Evolutionary conservation across 2,888 invertebrate genomes (phyloP), one percentile per base, ranked within the genome.

Genomic region (Ichneumoninae sp.): DNA sequence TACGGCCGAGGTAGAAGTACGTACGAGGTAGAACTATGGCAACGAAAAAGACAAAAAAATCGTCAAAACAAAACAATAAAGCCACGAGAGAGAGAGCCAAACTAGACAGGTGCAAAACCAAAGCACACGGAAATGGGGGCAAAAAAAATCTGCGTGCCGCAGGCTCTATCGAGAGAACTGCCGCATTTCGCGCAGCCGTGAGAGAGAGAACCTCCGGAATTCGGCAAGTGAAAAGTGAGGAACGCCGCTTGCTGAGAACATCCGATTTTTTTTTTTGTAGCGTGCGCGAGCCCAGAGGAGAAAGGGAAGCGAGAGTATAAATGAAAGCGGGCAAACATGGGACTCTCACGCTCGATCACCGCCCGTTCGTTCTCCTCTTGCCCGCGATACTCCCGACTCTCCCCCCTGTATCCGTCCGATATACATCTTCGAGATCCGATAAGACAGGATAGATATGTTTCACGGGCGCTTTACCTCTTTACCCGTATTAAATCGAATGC

Each of bases 401-500:
- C 36, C 26, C 70, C 13, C 44, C 19, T 44, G 36, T 74, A 80
- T 80, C 88, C 85, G 78, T 72, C 71, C 88, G 91, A 91, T 92
- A 92, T 92, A 92, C 89, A 92, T 93, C 92, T 91, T 91, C 87
- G 89, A 86, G 88, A 93, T 92, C 91, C 90, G 92, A 92, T 92
- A 92, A 92, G 90, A 90, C 89, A 90, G 91, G 90, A 92, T 91
- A 90, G 93, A 93, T 92, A 93, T 90, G 92, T 93, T 92, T 92
- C 90, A 89, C 91, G 89, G 72, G 90, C 88, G 88, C 89, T 90
- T 91, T 90, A 91, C 90, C 91, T 91, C 92, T 92, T 92, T 92
- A 92, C 91, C 87, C 91, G 91, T 89, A 92, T 93, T 93, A 92
- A 93, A 93, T 93, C 93, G 93, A 92, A 93, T 89, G 90, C 92